Conservation (phyloP, 2,113 vertebrate species). For the Ariopsis seemanni region DNA sequence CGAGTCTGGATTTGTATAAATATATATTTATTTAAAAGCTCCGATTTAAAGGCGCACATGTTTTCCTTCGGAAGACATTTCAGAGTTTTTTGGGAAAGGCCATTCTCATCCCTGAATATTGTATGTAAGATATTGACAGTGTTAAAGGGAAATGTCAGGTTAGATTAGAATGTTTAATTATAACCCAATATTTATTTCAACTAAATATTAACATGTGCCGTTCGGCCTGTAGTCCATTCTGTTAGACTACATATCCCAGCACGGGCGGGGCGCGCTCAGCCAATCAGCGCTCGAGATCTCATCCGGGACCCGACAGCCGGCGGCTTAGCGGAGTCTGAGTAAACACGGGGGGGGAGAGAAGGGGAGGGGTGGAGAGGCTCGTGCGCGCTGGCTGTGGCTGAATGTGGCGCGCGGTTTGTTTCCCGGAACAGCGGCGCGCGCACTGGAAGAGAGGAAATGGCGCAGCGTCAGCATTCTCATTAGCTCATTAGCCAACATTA, state of each 20-base stretch:
- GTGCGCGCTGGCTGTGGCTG: background rate
- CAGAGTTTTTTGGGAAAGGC: too few species aligned
- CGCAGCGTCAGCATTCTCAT: background rate
- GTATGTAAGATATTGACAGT: background rate
- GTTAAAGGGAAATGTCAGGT: background rate
- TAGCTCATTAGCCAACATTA: background rate
- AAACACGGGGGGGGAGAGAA: accelerated
- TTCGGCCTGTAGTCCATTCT: background rate
- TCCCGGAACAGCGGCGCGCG: too few species aligned
- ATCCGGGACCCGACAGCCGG: background rate
- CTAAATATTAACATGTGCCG: background rate
- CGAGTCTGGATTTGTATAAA: too few species aligned
- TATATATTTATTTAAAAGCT: too few species aligned
- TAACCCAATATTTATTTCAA: background rate
- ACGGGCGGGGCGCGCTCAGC: background rate
- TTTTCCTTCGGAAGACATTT: too few species aligned
- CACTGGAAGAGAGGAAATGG: background rate
- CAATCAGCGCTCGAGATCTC: background rate
- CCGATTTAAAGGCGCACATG: too few species aligned
- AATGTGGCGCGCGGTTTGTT: background rate
- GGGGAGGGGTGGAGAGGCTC: too few species aligned
- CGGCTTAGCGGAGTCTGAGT: background rate
- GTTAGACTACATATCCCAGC: background rate
- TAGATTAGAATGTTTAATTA: background rate
- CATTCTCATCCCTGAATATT: too few species aligned